phyloP scores from a whole-genome alignment of 2,797 vertebrate genomes.

The Notolepis coatsorum region DNA sequence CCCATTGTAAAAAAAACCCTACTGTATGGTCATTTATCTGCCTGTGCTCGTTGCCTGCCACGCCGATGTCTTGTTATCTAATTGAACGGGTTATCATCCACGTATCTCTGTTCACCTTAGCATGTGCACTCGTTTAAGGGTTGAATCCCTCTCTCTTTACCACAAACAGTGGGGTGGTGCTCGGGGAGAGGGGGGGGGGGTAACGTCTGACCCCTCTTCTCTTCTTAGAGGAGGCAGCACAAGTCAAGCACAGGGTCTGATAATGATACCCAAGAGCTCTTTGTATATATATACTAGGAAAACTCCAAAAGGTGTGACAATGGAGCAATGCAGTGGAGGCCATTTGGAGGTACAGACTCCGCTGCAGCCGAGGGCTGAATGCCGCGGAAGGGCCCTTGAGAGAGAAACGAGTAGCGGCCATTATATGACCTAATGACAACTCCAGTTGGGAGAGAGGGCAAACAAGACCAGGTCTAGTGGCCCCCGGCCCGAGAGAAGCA shows the following conservation, averaged over 20 bases:
- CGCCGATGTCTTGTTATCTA: constrained; percentile 65
- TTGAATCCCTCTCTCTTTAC: constrained; percentile 59
- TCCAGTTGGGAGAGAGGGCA: constrained; percentile 66
- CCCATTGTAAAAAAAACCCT: constrained; percentile 77
- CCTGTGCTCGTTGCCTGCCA: constrained; percentile 61
- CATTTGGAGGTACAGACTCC: constrained; percentile 9
- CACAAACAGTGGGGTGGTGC: constrained; percentile 63
- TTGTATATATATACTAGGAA: background rate
- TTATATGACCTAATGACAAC: constrained; percentile 73
- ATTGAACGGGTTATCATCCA: constrained; percentile 68
- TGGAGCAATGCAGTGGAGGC: background rate
- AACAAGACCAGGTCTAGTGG: constrained; percentile 66
- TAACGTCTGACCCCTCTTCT: constrained; percentile 73
- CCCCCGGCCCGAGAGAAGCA: constrained; percentile 53
- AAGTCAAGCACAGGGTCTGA: constrained; percentile 71
- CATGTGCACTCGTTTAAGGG: constrained; percentile 77
- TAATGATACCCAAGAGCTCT: constrained; percentile 53
- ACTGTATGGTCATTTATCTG: constrained; percentile 88
- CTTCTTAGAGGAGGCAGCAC: constrained; percentile 66
- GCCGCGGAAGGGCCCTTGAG: constrained; percentile 66
- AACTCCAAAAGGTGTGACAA: background rate
- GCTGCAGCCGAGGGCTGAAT: constrained; percentile 43
- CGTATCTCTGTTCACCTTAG: constrained; percentile 77
- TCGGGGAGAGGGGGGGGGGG: constrained; percentile 28
- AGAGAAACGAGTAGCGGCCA: constrained; percentile 63